Conservation (phyloP, 1,140 invertebrate genomes). For the Reticulitermes speratus region DNA sequence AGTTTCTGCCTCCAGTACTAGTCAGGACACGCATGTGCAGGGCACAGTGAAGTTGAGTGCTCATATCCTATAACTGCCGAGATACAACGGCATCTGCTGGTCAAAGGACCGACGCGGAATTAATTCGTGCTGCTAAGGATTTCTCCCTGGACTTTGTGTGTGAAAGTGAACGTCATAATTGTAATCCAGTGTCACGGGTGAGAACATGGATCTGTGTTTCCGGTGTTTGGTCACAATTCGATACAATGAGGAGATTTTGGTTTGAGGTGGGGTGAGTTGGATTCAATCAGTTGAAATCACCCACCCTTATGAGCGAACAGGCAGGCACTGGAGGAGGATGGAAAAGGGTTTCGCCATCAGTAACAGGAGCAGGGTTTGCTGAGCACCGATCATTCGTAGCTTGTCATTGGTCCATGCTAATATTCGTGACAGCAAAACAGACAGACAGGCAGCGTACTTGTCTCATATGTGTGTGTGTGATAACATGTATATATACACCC, state of each 20-base stretch:
- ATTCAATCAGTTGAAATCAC: slow-evolving; percentile 16
- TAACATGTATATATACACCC: slow-evolving; percentile 3
- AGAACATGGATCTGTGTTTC: neutral
- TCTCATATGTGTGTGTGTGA: neutral
- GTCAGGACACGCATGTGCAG: too few species aligned
- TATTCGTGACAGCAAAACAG: slow-evolving; percentile 1
- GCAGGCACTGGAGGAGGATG: neutral
- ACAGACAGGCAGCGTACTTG: neutral
- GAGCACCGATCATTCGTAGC: neutral
- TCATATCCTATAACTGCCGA: too few species aligned
- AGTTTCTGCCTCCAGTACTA: too few species aligned
- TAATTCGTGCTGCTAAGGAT: neutral
- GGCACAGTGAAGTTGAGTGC: too few species aligned
- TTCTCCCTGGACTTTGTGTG: neutral
- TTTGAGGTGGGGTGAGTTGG: neutral
- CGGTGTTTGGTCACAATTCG: neutral
- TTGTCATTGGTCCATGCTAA: slow-evolving; percentile 15
- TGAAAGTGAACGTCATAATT: neutral
- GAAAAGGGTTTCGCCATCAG: neutral
- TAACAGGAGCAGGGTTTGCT: neutral
- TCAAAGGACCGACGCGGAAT: neutral
- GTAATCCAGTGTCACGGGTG: neutral
- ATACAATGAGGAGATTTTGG: slow-evolving; percentile 8
- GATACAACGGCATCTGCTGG: too few species aligned
- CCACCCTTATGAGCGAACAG: neutral